Evolutionary conservation across 2,888 invertebrate genomes (phyloP).

Genomic region (Saturnia pavonia): DNA sequence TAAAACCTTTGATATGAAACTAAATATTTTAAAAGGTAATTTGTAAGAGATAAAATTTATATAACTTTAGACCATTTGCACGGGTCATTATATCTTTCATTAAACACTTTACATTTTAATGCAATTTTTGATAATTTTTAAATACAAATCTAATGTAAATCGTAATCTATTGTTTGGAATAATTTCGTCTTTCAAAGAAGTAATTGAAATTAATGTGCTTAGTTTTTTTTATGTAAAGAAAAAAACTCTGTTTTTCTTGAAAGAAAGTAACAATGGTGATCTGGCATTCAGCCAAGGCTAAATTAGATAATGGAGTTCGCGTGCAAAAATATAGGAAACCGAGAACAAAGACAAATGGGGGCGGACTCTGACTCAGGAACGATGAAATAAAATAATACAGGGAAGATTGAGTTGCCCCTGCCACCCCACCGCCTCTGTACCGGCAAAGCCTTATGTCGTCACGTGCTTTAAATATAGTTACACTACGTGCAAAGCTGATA

Average conservation of each 20-base stretch:
- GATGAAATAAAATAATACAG: constrained; percentile 75
- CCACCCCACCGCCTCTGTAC: constrained; percentile 29
- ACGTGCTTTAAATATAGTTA: constrained; percentile 50
- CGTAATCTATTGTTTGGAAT: background rate
- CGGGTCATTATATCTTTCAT: background rate
- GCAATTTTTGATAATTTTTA: background rate
- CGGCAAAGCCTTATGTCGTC: constrained; percentile 46
- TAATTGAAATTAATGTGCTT: constrained; percentile 72
- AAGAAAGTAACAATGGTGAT: constrained; percentile 76
- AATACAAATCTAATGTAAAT: too few relatives aligned
- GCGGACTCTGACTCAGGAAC: constrained; percentile 73
- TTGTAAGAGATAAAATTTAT: background rate
- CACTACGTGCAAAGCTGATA: constrained; percentile 41
- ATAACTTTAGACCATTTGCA: background rate
- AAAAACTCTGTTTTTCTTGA: constrained; percentile 70
- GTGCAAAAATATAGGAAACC: constrained; percentile 82
- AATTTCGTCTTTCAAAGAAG: constrained; percentile 17
- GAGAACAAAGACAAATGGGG: constrained; percentile 81
- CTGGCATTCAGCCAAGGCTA: constrained; percentile 81
- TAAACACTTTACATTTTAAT: background rate
- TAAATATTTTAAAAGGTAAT: background rate
- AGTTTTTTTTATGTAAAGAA: constrained; percentile 71
- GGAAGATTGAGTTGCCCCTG: constrained; percentile 60
- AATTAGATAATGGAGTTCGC: constrained; percentile 83
- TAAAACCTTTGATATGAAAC: background rate